Conservation (phyloP, 2,113 vertebrate species). For the Sakesphorus luctuosus region DNA sequence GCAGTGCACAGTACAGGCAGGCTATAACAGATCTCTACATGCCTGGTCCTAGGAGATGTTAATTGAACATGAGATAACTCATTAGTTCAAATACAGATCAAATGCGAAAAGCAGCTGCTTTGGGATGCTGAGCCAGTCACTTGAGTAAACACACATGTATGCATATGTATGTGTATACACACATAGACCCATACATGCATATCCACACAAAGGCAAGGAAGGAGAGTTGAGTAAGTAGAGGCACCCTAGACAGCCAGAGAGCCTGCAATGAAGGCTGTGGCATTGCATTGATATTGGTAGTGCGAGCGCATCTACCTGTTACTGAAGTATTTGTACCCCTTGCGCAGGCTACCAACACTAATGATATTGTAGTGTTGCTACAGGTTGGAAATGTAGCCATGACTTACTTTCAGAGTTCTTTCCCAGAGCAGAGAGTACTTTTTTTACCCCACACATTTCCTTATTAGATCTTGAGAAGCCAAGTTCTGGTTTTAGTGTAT, state of each 20-base stretch:
- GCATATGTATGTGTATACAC: no score
- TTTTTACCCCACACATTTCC: neutral
- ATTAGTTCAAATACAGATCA: neutral
- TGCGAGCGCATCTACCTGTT: neutral
- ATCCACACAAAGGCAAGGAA: neutral
- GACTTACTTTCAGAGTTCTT: neutral
- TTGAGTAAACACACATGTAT: neutral
- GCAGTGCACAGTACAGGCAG: rapidly evolving
- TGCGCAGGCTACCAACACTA: neutral
- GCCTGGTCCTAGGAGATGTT: neutral
- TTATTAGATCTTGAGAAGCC: neutral
- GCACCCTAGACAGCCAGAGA: neutral
- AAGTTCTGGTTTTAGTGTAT: neutral
- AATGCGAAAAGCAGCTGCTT: neutral
- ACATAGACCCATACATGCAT: rapidly evolving
- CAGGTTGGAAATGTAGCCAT: neutral
- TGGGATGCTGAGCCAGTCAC: neutral
- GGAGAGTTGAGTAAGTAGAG: neutral
- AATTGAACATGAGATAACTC: neutral
- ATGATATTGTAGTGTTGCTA: neutral
- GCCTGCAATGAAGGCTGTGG: neutral
- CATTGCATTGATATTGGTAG: neutral
- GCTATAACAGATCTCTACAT: rapidly evolving
- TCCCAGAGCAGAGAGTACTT: neutral
- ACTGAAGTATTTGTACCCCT: neutral